These are phyloP conservation scores for Pristiophorus japonicus DNA, from an alignment of 2,113 vertebrate genomes.

Conservation along the genomic window DNA sequence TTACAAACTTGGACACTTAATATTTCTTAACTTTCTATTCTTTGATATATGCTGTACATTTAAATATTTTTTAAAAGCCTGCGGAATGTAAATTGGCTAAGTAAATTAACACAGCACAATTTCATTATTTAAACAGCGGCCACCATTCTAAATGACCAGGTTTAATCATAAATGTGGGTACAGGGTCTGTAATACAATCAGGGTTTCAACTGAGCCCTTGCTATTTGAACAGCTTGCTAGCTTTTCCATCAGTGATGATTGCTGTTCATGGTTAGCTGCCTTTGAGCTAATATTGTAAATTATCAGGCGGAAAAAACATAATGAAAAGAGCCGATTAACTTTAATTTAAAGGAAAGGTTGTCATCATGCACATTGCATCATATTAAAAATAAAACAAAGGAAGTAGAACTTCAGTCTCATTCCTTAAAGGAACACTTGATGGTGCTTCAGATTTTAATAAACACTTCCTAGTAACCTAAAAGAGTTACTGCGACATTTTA, in stretches of 20 bases:
- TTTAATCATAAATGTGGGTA: background rate
- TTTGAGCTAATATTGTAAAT: background rate
- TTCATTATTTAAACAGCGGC: constrained; percentile 10
- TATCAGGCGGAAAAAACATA: background rate
- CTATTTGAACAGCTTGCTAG: constrained; percentile 1
- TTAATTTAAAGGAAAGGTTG: background rate
- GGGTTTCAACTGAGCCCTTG: background rate
- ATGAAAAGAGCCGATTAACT: background rate
- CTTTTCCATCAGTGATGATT: background rate
- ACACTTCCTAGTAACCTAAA: background rate
- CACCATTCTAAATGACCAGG: background rate
- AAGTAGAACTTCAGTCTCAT: background rate
- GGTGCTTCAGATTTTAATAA: background rate
- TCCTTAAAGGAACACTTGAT: background rate
- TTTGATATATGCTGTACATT: background rate
- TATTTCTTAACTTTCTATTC: constrained; percentile 26
- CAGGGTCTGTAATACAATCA: background rate
- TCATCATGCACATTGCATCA: background rate
- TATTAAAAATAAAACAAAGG: background rate
- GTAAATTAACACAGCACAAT: background rate
- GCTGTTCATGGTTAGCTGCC: background rate
- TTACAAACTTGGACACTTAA: background rate
- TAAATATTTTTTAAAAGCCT: background rate
- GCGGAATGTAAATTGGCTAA: background rate
- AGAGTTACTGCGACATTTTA: background rate